Conservation (phyloP, 2,888 invertebrate species). For the Chaetogeoica ovagalla region DNA sequence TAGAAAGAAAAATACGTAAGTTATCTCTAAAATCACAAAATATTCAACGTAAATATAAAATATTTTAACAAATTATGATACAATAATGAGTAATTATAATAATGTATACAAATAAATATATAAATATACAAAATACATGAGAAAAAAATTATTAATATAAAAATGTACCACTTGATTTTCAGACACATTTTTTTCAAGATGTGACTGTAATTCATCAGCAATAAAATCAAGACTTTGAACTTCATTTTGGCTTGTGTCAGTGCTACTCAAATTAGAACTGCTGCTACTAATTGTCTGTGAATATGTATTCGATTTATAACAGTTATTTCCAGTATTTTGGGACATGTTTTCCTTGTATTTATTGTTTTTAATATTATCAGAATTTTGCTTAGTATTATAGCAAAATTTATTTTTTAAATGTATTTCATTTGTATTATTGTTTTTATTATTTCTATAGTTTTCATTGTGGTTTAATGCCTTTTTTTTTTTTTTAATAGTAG, state of each 20-base stretch:
- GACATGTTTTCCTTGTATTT: neutral
- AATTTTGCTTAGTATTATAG: too few species aligned
- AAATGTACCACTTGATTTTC: conserved; percentile 23
- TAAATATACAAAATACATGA: neutral
- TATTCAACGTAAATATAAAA: too few species aligned
- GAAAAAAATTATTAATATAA: neutral
- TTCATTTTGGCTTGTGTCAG: neutral
- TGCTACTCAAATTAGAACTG: neutral
- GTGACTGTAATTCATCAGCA: neutral
- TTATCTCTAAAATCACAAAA: neutral
- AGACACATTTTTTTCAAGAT: conserved; percentile 6
- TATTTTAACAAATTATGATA: too few species aligned
- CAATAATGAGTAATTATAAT: neutral
- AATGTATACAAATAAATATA: neutral
- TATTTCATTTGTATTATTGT: neutral
- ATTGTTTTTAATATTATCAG: neutral
- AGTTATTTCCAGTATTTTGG: neutral
- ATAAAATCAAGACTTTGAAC: neutral
- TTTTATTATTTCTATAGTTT: neutral
- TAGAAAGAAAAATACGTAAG: neutral
- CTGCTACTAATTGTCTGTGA: neutral
- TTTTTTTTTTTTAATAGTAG: neutral
- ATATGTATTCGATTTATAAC: neutral
- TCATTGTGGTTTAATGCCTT: neutral
- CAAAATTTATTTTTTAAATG: neutral